Conservation (phyloP, 2,113 vertebrate genomes). For the Condylura cristata region DNA sequence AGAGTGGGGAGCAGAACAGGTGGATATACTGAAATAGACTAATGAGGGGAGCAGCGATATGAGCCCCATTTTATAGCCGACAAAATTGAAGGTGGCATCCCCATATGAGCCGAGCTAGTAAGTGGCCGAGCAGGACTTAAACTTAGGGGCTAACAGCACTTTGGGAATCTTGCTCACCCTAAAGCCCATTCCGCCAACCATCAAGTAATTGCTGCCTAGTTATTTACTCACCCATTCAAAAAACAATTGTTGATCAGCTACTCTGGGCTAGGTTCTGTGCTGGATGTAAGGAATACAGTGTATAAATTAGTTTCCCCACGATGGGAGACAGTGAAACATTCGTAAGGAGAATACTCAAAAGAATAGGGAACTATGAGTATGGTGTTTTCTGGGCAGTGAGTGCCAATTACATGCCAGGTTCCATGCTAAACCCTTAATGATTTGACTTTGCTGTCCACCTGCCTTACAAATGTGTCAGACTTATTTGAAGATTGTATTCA, state of each 20-base stretch:
- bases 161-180: neutral
- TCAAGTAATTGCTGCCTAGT: neutral
- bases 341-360: neutral
- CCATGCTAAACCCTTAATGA: neutral
- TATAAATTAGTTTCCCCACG: neutral
- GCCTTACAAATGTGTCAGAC: neutral
- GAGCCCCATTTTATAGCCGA: neutral
- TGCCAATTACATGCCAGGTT: neutral
- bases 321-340: neutral
- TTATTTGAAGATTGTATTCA: neutral
- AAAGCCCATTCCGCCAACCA: neutral
- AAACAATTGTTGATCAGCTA: neutral
- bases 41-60: too few relatives aligned
- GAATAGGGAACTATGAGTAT: neutral
- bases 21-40: too few relatives aligned
- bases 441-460: neutral
- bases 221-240: neutral
- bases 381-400: neutral
- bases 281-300: neutral
- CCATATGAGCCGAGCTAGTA: neutral
- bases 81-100: neutral
- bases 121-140: neutral
- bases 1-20: too few relatives aligned
- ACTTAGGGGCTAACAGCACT: neutral
- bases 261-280: neutral